Evolutionary conservation across 1,140 invertebrate species (phyloP).

Genomic region (Papilio polytes): DNA sequence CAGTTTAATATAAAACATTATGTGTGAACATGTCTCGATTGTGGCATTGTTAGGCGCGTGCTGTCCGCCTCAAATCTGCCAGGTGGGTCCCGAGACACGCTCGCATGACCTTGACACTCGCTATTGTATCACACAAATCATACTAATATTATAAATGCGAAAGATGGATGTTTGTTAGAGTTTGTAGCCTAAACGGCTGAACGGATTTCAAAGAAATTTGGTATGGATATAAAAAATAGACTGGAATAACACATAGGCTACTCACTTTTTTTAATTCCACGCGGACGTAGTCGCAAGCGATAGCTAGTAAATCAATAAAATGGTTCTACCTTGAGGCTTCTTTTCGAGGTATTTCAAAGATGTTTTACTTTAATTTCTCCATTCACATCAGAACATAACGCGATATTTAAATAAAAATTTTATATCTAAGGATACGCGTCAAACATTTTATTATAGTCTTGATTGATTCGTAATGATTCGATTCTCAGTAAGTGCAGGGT

Average conservation of each 20-base stretch:
- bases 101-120: constrained; percentile 5
- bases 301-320: too few species aligned
- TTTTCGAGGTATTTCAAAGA: not conserved
- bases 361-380: not conserved
- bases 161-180: too few species aligned
- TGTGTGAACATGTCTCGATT: constrained; percentile 15
- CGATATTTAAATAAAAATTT: not conserved
- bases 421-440: constrained; percentile 23
- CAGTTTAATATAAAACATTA: constrained; percentile 23
- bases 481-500: constrained; percentile 21
- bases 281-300: too few species aligned
- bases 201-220: too few species aligned
- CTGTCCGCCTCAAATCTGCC: constrained; percentile 2
- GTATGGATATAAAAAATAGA: too few species aligned
- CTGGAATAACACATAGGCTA: too few species aligned
- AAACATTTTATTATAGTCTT: constrained; percentile 24
- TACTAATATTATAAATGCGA: too few species aligned
- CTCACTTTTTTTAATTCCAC: too few species aligned
- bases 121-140: not conserved
- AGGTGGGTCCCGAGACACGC: constrained; percentile 9
- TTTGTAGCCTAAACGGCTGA: too few species aligned
- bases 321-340: too few species aligned
- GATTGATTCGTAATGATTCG: not conserved
- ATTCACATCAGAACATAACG: not conserved
- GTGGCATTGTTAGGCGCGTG: constrained; percentile 28